Base-by-base conservation (phyloP, 1,140 invertebrate species). In the Drosophila equinoxialis region DNA sequence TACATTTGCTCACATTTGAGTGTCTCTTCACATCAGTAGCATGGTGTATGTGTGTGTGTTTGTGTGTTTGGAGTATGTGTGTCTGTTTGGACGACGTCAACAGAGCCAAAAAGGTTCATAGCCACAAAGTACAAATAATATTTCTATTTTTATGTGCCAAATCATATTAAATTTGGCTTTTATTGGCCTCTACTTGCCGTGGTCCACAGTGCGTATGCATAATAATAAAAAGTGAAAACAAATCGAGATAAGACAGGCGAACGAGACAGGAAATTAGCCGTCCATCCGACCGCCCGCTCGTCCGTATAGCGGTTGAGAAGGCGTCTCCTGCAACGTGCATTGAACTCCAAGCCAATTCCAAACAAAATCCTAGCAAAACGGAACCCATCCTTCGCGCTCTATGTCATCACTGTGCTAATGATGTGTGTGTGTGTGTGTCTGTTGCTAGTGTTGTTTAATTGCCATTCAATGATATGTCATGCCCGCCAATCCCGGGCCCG, bases 131-230 rank as follows among this genome's bases (percentile, higher is more conserved):
- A 48, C 62, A 76, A 86, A 86, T 78, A 89, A 89, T 86, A 83
- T 86, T 89, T 77, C 74, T 86, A 87, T 89, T 83, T 86, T 86
- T 86, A 86, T 86, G 72, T 89, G 83, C 70, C 79, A 89, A 80
- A 83, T 86, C 84, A 77, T 70, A 86, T 86, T 87, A 89, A 86
- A 89, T 76, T 87, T 83, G 23, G 76, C 72, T 73, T 87, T 86
- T 86, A 86, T 86, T 86, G 79, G 79, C 17, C 67, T 23, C 45
- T 20, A 30, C 30, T 37, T 13, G 11, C 13, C 26, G 41, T 54
- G 64, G 63, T 48, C 23, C 59, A 81, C 79, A 69, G 68, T 82
- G 76, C 83, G 79, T 86, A 87, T 86, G 84, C 84, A 83, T 86
- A 86, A 86, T 86, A 89, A 86, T 86, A 89, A 87, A 87, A 87